Evolutionary conservation across 1,140 invertebrate species (phyloP), one percentile per base, ranked within the genome.

Genomic region (Drosophila triauraria): DNA sequence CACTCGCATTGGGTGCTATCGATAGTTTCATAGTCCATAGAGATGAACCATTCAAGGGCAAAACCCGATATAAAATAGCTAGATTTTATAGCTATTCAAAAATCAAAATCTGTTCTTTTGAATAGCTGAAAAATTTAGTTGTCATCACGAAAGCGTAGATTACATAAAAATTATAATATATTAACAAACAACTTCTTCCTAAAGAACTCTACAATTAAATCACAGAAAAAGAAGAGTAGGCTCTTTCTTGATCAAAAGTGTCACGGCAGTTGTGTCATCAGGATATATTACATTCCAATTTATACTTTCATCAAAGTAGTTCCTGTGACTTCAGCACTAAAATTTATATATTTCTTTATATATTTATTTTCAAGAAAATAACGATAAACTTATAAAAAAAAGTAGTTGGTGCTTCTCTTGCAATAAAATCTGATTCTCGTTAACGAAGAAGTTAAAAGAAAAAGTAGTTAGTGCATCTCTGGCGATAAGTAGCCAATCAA

Each of bases 21-120:
- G 62, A 60, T 64, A 32, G 7, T 35, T 60, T 44, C 4, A 7
- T 20, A 47, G 43, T 25, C 32, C 1, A 10, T 40, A 67, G 43
- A 4, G 44, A 23, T 67, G 63, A 7, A 25, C 9, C 4, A 35
- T 20, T n/a, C 3, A 8, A 13, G n/a, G 0, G 8, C 12, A 25
- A 50, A 10, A 10, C 2, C 2, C 17, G 9, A 8, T 32, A 5
- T 13, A 53, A 56, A 38, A 12, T 23, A 44, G 15, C 40, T 8
- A 58, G 20, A 32, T 20, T 35, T 4, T 2, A 13, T 5, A 20
- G 17, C 30, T 20, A 20, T 35, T 53, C 1, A 35, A 38, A 7
- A 32, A 30, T 17, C 0, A 2, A 6, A 7, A 12, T 2, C n/a
- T 32, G n/a, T 3, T 17, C 17, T 43, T 7, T 42, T 5, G 4